A percentile compares a stretch with the other conserved stretches of the same genome.
Evolutionary conservation across 1,140 invertebrate species (phyloP).

Genomic region (Drosophila lacertosa): DNA sequence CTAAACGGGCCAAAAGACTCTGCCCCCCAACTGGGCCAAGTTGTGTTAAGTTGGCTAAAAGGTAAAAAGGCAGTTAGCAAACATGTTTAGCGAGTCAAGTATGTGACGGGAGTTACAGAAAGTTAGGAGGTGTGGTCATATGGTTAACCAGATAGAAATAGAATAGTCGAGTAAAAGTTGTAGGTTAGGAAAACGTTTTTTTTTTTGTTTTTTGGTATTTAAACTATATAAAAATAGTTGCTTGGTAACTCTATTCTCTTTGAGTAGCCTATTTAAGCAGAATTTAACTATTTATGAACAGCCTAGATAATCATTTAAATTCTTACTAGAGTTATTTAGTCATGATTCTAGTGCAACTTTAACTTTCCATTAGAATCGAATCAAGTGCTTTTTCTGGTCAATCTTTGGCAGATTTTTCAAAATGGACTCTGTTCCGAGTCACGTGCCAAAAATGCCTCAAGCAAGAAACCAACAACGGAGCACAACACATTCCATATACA

Average conservation of each 20-base stretch:
- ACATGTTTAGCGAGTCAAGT: constrained; percentile 16
- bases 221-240: no score
- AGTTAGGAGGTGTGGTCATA: background rate
- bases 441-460: constrained; percentile 37
- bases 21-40: background rate
- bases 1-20: constrained; percentile 8
- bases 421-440: constrained; percentile 13
- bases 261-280: no score
- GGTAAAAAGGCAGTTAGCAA: constrained; percentile 1
- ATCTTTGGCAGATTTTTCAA: background rate
- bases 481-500: constrained; percentile 3
- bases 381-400: constrained; percentile 3
- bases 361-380: constrained; percentile 4
- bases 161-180: background rate
- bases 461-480: background rate
- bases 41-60: background rate
- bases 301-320: no score
- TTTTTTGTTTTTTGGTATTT: no score
- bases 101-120: background rate
- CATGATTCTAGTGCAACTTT: background rate
- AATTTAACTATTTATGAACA: no score
- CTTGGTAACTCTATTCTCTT: no score
- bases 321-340: background rate
- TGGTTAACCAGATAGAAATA: background rate
- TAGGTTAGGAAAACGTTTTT: background rate